Conservation (phyloP, 2,113 vertebrate species). For the Hippolais icterina region DNA sequence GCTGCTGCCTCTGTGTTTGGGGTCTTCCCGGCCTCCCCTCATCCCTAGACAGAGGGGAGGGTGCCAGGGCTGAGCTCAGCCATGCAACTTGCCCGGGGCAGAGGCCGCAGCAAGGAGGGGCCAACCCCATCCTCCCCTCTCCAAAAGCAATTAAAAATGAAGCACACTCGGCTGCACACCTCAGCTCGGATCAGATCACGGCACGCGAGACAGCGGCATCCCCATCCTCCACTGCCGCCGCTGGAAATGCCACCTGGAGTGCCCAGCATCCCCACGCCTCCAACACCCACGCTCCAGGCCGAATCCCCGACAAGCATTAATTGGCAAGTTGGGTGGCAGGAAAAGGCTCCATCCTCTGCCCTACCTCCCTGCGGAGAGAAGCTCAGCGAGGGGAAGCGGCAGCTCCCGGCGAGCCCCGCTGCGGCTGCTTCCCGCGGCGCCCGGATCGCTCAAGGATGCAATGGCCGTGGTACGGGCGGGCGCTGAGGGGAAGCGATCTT, state of each 20-base stretch:
- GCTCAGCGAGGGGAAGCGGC: background rate
- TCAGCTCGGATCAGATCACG: constrained; percentile 34
- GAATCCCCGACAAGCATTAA: background rate
- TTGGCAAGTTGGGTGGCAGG: background rate
- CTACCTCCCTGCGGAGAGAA: background rate
- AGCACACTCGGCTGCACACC: constrained; percentile 53
- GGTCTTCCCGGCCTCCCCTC: background rate
- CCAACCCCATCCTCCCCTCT: background rate
- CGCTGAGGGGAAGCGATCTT: background rate
- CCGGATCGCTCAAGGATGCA: background rate
- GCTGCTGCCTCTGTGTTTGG: background rate
- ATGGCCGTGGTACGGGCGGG: background rate
- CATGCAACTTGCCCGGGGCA: background rate
- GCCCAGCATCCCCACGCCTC: background rate
- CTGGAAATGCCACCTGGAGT: background rate
- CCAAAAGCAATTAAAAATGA: constrained; percentile 59
- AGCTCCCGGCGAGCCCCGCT: background rate
- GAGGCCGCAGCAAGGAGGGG: background rate
- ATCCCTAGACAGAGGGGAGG: background rate
- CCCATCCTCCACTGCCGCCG: background rate
- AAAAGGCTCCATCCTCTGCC: background rate
- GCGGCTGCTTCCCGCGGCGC: background rate
- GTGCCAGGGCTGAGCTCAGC: background rate
- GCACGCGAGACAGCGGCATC: background rate
- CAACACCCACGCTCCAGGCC: rapidly evolving